A percentile compares a stretch with the other conserved stretches of the same genome.
Conservation (phyloP, 2,113 vertebrate species). For the Gambusia affinis region DNA sequence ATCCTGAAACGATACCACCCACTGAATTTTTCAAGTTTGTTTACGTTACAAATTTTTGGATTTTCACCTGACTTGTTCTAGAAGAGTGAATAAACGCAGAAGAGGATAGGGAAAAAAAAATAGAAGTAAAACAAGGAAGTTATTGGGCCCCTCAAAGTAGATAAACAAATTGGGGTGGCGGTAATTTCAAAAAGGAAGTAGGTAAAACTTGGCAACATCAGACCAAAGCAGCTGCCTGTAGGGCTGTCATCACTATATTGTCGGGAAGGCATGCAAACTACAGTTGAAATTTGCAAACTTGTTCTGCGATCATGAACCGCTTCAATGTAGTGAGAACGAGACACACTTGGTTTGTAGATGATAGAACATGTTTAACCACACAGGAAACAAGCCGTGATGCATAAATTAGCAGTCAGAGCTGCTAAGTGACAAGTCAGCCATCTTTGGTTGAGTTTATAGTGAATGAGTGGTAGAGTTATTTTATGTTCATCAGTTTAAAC, state of each 20-base stretch:
- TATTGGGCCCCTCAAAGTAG: background rate
- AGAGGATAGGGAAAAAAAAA: too few species aligned
- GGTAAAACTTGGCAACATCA: conserved; percentile 12
- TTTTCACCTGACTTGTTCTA: too few species aligned
- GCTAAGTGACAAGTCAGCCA: background rate
- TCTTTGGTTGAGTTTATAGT: background rate
- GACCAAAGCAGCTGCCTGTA: conserved; percentile 16
- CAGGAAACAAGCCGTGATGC: conserved; percentile 55
- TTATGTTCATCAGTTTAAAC: too few species aligned
- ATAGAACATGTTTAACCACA: conserved; percentile 51
- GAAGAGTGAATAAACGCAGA: too few species aligned
- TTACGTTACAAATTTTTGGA: too few species aligned
- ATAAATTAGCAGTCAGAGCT: conserved; percentile 8
- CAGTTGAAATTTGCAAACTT: conserved; percentile 63
- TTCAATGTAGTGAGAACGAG: conserved; percentile 39
- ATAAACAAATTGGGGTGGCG: background rate
- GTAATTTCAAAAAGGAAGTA: conserved; percentile 25
- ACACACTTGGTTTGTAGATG: conserved; percentile 16
- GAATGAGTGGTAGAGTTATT: background rate
- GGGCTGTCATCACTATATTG: conserved; percentile 30
- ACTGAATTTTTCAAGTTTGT: too few species aligned
- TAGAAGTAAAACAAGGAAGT: too few species aligned
- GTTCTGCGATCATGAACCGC: conserved; percentile 52
- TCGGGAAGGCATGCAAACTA: conserved; percentile 74
- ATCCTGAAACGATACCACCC: too few species aligned